Evolutionary conservation across 2,113 vertebrate genomes (phyloP).

Genomic region (Aptenodytes forsteri): DNA sequence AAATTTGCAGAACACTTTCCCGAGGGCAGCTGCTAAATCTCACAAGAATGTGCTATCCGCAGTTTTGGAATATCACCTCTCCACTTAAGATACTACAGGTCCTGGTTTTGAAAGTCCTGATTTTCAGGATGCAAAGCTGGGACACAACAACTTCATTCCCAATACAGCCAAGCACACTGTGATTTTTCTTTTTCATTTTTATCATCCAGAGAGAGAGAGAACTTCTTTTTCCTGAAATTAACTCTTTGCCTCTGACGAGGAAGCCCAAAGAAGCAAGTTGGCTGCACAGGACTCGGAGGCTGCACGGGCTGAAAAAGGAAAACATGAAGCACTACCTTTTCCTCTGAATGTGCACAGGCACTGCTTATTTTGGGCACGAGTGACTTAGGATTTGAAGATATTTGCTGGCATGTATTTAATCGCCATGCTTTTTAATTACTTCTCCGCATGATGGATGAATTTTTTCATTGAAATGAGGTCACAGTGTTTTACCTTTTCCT

Average conservation of each 20-base stretch:
- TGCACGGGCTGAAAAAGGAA: background rate
- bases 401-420: background rate
- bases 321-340: background rate
- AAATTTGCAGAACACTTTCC: background rate
- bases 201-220: background rate
- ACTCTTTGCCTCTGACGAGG: background rate
- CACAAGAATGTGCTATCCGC: background rate
- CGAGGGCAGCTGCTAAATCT: background rate
- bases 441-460: background rate
- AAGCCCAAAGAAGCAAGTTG: background rate
- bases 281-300: background rate
- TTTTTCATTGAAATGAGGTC: constrained; percentile 40
- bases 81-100: background rate
- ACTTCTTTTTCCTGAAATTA: background rate
- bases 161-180: background rate
- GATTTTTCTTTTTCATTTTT: background rate
- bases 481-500: constrained; percentile 47
- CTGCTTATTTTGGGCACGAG: background rate
- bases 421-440: background rate
- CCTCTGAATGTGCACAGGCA: background rate
- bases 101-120: background rate
- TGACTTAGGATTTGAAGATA: background rate
- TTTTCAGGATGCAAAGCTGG: background rate
- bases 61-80: background rate
- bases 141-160: background rate